Base-by-base conservation (phyloP, 1,140 invertebrate genomes). In the Sinonovacula constricta region DNA sequence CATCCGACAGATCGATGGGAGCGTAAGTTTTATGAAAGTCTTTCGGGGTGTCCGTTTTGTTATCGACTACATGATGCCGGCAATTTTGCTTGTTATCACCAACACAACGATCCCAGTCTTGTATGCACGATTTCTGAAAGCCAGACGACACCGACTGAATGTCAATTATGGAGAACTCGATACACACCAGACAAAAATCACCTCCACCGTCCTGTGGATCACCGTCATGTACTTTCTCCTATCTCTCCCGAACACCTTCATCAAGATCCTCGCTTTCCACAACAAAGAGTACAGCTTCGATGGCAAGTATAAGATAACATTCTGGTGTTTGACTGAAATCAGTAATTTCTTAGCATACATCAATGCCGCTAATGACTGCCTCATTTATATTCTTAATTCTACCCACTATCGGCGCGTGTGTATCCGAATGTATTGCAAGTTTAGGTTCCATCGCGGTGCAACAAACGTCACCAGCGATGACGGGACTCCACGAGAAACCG, bases 231-330 rank as follows among this genome's bases (percentile, higher is more conserved):
- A 63, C 59, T 33, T 74, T 28, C n/a, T 74, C 1, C 45, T 74
- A 3, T 60, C 70, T 14, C n/a, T 74, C 10, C 70, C 70, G 31
- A 74, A 74, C 26, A 24, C 63, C 3, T 62, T 74, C 59, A 74
- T 74, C 24, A 74, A 74, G 36, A 14, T 74, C 22, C 12, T 74
- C 36, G 70, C 70, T 3, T 74, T 74, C 22, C 30, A 62, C 18
- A 59, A 74, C n/a, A 74, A 62, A 26, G 70, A 56, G 10, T 74
- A 74, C 56, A 74, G 70, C 30, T 74, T 74, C 28, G 57, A 74
- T 33, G 70, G 70, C 2, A 62, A 63, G 18, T 53, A 74, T 34
- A 74, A 74, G 39, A 18, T 63, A 12, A 24, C 56, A 1, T 74
- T 74, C 39, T 74, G 70, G 70, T 30, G 62, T n/a, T 62, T 74